These are phyloP conservation scores for Papilio xuthus DNA, from an alignment of 1,140 invertebrate species.

Conservation along the genomic window DNA sequence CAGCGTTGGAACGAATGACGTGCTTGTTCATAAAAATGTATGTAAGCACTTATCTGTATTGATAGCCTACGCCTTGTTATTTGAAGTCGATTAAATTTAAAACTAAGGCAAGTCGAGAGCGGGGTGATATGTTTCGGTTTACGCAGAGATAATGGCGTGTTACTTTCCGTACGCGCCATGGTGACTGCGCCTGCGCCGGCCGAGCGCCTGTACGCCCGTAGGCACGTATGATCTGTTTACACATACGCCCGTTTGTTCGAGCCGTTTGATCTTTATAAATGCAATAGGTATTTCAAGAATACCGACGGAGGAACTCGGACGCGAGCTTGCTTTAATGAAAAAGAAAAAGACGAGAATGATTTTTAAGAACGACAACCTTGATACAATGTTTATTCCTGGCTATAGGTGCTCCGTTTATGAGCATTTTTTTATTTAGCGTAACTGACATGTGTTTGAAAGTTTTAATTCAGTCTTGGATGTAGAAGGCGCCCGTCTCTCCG, in stretches of 20 bases:
- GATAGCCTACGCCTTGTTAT: conserved; percentile 19
- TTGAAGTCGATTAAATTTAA: conserved; percentile 37
- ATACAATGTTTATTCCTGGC: conserved; percentile 57
- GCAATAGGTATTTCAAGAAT: conserved; percentile 80
- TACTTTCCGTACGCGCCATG: conserved; percentile 40
- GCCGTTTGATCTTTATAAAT: conserved; percentile 80
- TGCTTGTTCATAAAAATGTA: conserved; percentile 5
- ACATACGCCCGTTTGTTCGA: conserved; percentile 72
- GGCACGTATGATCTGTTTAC: conserved; percentile 72
- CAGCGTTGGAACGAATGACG: not conserved
- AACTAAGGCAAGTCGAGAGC: conserved; percentile 45
- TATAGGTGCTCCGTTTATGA: conserved; percentile 60
- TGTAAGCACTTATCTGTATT: not conserved
- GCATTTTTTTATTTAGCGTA: conserved; percentile 52
- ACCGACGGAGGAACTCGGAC: conserved; percentile 65
- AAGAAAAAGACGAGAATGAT: conserved; percentile 68
- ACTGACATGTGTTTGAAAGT: conserved; percentile 59
- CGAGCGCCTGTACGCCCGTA: conserved; percentile 23
- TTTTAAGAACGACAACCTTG: conserved; percentile 79
- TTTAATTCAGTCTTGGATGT: conserved; percentile 45
- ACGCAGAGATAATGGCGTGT: conserved; percentile 54
- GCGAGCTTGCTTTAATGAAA: conserved; percentile 70
- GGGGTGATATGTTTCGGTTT: conserved; percentile 56
- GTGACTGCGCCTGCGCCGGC: conserved; percentile 32
- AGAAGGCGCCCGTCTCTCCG: conserved; percentile 27